phyloP scores from a whole-genome alignment of 2,888 invertebrate genomes.

The Drosophila demipolita region DNA sequence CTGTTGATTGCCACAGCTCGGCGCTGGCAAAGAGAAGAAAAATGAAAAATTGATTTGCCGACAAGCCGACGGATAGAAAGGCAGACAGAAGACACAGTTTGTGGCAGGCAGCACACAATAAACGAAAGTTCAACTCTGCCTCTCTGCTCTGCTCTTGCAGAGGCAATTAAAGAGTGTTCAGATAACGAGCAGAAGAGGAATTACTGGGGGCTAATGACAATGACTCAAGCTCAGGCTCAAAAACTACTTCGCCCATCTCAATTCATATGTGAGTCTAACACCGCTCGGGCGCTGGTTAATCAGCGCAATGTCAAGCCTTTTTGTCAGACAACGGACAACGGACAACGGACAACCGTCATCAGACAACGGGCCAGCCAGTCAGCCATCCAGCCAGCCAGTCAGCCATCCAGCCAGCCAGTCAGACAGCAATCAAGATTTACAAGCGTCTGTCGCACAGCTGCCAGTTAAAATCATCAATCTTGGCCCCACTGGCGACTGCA shows the following conservation, averaged over 20 bases:
- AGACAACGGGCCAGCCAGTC: neutral
- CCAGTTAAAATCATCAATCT: slow-evolving; percentile 73
- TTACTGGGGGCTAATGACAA: slow-evolving; percentile 64
- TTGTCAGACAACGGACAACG: slow-evolving; percentile 18
- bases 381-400: slow-evolving; percentile 9
- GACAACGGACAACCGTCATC: neutral
- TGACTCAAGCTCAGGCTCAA: slow-evolving; percentile 59
- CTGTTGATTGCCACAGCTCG: slow-evolving; percentile 26
- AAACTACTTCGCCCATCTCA: slow-evolving; percentile 22
- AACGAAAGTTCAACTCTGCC: slow-evolving; percentile 6
- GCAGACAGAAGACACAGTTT: neutral
- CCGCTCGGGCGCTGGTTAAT: slow-evolving; percentile 46
- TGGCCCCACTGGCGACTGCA: slow-evolving; percentile 36
- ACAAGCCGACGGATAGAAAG: neutral
- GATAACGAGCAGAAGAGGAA: slow-evolving; percentile 47
- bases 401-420: slow-evolving; percentile 9
- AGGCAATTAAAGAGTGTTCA: slow-evolving; percentile 72
- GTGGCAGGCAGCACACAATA: neutral
- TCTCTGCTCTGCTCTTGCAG: slow-evolving; percentile 6
- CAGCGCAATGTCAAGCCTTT: slow-evolving; percentile 68
- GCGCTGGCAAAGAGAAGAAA: slow-evolving; percentile 10
- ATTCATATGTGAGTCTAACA: slow-evolving; percentile 48
- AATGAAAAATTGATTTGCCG: slow-evolving; percentile 57
- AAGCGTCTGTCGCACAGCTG: slow-evolving; percentile 57
- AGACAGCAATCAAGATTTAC: slow-evolving; percentile 55